These are phyloP conservation scores for Drosophila equinoxialis DNA, from an alignment of 1,140 invertebrate genomes.

Conservation along the genomic window DNA sequence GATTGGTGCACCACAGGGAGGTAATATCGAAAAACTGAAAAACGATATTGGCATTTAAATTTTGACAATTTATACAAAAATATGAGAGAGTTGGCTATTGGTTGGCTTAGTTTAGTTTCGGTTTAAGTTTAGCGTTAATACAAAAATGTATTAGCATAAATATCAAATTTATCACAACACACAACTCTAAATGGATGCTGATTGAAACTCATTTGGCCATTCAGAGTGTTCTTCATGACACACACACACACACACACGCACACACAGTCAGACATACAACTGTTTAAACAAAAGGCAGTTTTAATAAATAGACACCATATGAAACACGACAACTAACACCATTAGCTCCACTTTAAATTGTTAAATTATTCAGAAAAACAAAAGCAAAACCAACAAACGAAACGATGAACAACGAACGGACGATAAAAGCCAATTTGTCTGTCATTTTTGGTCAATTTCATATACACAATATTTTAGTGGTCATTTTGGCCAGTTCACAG, in stretches of 20 bases:
- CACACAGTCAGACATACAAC: slow-evolving; percentile 12
- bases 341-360: slow-evolving; percentile 80
- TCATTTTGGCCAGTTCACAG: slow-evolving; percentile 58
- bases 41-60: slow-evolving; percentile 61
- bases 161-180: slow-evolving; percentile 76
- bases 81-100: slow-evolving; percentile 3
- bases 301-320: slow-evolving; percentile 77
- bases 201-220: slow-evolving; percentile 78
- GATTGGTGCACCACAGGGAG: slow-evolving; percentile 53
- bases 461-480: slow-evolving; percentile 73
- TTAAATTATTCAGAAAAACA: slow-evolving; percentile 79
- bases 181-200: slow-evolving; percentile 71
- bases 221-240: slow-evolving; percentile 73
- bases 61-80: slow-evolving; percentile 35
- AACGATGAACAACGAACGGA: slow-evolving; percentile 43
- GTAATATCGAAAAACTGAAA: slow-evolving; percentile 62
- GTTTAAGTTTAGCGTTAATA: slow-evolving; percentile 51
- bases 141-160: slow-evolving; percentile 72
- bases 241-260: slow-evolving; percentile 46
- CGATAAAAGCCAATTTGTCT: slow-evolving; percentile 81
- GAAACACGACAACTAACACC: slow-evolving; percentile 81
- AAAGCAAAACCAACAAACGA: slow-evolving; percentile 46
- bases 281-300: slow-evolving; percentile 72
- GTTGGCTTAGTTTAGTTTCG: slow-evolving; percentile 38
- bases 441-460: slow-evolving; percentile 81